Evolutionary conservation across 1,140 invertebrate species (phyloP).

Genomic region (Hetaerina americana): DNA sequence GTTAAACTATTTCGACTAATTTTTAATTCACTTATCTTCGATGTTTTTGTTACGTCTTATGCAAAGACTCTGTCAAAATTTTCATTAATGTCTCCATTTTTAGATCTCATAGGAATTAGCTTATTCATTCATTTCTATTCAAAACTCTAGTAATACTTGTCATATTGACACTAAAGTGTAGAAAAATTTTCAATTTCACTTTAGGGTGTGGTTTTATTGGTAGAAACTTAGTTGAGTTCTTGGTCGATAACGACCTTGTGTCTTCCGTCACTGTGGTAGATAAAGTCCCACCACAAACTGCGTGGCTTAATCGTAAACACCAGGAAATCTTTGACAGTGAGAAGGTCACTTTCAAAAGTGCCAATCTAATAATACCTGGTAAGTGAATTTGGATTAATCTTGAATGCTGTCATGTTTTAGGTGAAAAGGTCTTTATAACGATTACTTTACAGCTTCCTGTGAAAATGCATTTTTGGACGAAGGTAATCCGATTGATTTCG

Average conservation of each 20-base stretch:
- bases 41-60: too few relatives aligned
- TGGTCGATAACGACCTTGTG: constrained; percentile 63
- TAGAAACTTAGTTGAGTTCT: constrained; percentile 69
- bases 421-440: constrained; percentile 5
- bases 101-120: too few relatives aligned
- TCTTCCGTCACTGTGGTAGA: constrained; percentile 68
- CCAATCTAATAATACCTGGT: constrained; percentile 81
- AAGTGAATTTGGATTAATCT: constrained; percentile 22
- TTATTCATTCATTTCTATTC: too few relatives aligned
- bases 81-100: too few relatives aligned
- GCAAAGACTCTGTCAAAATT: too few relatives aligned
- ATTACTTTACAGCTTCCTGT: constrained; percentile 47
- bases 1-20: neutral
- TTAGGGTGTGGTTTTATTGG: constrained; percentile 86
- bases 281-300: constrained; percentile 83
- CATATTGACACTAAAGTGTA: too few relatives aligned
- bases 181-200: too few relatives aligned
- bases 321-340: constrained; percentile 53
- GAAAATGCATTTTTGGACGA: constrained; percentile 54
- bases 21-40: too few relatives aligned
- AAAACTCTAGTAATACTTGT: too few relatives aligned
- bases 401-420: neutral
- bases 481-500: constrained; percentile 50
- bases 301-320: constrained; percentile 70
- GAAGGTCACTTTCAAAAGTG: constrained; percentile 76